Conservation (phyloP, 2,797 vertebrate species). For the Phataginus tricuspis region DNA sequence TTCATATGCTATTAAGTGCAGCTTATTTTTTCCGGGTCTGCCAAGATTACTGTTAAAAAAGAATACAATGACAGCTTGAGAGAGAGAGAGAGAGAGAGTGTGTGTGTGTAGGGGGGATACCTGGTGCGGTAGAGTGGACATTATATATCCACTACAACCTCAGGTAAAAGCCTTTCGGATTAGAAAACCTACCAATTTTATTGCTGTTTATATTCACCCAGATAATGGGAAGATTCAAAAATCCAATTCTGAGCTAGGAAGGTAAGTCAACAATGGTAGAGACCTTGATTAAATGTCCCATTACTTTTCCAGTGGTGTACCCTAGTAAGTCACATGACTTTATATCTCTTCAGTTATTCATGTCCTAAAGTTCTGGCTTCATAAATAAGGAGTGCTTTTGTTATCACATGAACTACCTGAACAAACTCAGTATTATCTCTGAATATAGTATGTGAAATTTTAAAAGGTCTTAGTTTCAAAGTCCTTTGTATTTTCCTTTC, state of each 20-base stretch:
- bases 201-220: conserved; percentile 62
- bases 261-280: conserved; percentile 43
- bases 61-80: background rate
- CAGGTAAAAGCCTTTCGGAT: conserved; percentile 40
- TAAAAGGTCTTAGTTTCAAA: conserved; percentile 89
- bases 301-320: conserved; percentile 52
- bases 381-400: conserved; percentile 93
- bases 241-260: conserved; percentile 57
- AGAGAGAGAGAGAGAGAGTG: too few relatives aligned
- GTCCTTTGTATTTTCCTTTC: conserved; percentile 89
- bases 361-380: conserved; percentile 79
- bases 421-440: conserved; percentile 90
- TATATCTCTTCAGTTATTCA: conserved; percentile 76
- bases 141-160: background rate
- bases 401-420: conserved; percentile 92
- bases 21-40: conserved; percentile 67
- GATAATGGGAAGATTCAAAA: conserved; percentile 41
- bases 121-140: background rate
- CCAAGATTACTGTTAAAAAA: conserved; percentile 55
- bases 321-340: conserved; percentile 60
- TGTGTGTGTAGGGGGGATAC: background rate
- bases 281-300: conserved; percentile 37
- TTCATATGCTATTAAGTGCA: conserved; percentile 68
- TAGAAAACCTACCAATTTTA: conserved; percentile 39
- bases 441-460: conserved; percentile 91